Base-by-base conservation (phyloP, 2,797 vertebrate genomes). In the Anas georgica region DNA sequence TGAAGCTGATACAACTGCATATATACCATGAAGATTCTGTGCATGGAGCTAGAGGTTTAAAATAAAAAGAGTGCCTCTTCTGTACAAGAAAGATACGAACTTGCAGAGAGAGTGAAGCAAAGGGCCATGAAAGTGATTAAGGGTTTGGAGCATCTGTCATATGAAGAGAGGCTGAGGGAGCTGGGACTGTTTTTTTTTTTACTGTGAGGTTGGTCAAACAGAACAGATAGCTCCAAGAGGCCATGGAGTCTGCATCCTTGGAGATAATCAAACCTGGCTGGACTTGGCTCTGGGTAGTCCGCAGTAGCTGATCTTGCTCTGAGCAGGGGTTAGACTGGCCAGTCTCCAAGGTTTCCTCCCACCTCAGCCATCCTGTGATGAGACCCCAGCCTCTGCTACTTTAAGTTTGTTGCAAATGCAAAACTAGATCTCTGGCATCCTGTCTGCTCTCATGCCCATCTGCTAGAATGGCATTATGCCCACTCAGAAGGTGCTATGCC, bases 401-500 rank as follows among this genome's bases (percentile, higher is more conserved):
- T 97, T 85, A 96, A 97, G 95, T 95, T 97, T 93, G 66, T 92
- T 95, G 95, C 86, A 94, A 91, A 97, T 95, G 94, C 59, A 93
- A 80, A 91, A 82, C 92, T 97, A 91, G 95, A 96, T 97, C 91
- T 76, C 90, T 97, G 96, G 95, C 96, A 97, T 96, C 37, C 68
- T 96, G 41, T 94, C 90, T 90, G 87, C 85, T 96, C 85, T 86
- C 78, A 92, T 91, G 91, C 89, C 97, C 98, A 98, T 98, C 97
- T 98, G 98, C 95, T 96, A 70, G 94, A 70, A 78, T 98, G 98
- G 97, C 97, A 85, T 54, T 67, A 45, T 97, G 97, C 97, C 97
- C 87, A 60, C 79, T 91, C 91, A 94, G 93, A 95, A 96, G 97
- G 97, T 98, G 91, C 85, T 76, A 94, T 97, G 97, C 98, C 97